Conservation (phyloP, 1,140 invertebrate species). For the Drosophila pruinosa region DNA sequence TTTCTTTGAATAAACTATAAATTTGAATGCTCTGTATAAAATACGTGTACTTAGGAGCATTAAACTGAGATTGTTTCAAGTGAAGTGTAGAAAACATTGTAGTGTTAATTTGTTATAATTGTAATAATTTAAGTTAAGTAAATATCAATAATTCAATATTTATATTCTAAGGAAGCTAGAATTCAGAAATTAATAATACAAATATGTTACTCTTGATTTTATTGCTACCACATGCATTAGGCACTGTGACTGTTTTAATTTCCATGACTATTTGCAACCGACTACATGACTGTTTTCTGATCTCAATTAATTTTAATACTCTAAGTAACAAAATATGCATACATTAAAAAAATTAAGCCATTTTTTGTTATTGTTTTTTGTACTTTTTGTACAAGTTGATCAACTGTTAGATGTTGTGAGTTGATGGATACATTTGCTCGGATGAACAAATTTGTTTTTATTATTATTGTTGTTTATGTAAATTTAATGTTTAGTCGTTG, state of each 20-base stretch:
- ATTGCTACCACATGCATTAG: too few species aligned
- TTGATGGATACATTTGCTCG: constrained; percentile 41
- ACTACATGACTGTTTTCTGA: constrained; percentile 8
- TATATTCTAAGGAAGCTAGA: too few species aligned
- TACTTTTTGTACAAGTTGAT: constrained; percentile 19
- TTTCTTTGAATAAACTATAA: not conserved
- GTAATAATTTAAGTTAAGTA: too few species aligned
- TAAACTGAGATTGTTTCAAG: too few species aligned
- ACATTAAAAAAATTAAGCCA: constrained; percentile 19
- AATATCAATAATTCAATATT: too few species aligned
- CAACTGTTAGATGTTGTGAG: constrained; percentile 9
- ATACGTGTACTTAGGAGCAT: not conserved
- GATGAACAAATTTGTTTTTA: constrained; percentile 39
- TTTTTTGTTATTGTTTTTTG: constrained; percentile 16
- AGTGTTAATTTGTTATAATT: too few species aligned
- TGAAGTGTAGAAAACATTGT: too few species aligned
- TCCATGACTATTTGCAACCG: not conserved
- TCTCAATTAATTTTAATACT: not conserved
- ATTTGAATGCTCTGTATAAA: not conserved
- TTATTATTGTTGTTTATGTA: constrained; percentile 20
- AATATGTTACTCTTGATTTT: too few species aligned
- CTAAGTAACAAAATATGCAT: constrained; percentile 18
- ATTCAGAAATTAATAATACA: too few species aligned
- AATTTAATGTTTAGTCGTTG: constrained; percentile 18
- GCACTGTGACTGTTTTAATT: not conserved